phyloP scores from a whole-genome alignment of 1,140 invertebrate genomes.

The Potamilus streckersoni region DNA sequence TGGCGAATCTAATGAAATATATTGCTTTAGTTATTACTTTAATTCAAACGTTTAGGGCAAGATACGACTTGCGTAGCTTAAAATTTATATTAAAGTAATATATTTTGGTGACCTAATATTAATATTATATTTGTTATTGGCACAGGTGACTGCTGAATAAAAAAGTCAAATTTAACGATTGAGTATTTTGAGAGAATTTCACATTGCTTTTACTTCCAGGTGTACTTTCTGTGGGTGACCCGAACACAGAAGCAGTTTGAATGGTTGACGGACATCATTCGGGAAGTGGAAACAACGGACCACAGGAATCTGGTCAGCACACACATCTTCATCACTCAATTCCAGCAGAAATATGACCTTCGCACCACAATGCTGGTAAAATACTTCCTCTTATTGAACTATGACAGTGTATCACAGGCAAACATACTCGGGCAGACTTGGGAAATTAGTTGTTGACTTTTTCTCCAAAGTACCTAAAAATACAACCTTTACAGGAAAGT shows the following conservation, averaged over 20 bases:
- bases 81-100: no score
- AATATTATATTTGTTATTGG: no score
- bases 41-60: no score
- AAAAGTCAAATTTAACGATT: no score
- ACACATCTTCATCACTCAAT: constrained; percentile 99
- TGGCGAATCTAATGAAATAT: no score
- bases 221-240: constrained; percentile 99
- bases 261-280: constrained; percentile 98
- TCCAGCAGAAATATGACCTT: constrained; percentile 99
- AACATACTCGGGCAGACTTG: no score
- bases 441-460: background rate
- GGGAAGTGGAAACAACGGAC: constrained; percentile 94
- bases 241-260: constrained; percentile 99
- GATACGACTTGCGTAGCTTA: no score
- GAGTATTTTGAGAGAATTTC: no score
- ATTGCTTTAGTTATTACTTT: no score
- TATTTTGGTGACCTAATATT: no score
- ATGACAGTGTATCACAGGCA: no score
- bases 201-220: constrained; percentile 66
- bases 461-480: background rate
- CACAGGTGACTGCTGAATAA: no score
- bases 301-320: constrained; percentile 97
- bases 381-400: background rate
- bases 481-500: background rate
- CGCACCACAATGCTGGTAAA: constrained; percentile 98